Conservation (phyloP, 2,797 vertebrate species). For the Takifugu rubripes region DNA sequence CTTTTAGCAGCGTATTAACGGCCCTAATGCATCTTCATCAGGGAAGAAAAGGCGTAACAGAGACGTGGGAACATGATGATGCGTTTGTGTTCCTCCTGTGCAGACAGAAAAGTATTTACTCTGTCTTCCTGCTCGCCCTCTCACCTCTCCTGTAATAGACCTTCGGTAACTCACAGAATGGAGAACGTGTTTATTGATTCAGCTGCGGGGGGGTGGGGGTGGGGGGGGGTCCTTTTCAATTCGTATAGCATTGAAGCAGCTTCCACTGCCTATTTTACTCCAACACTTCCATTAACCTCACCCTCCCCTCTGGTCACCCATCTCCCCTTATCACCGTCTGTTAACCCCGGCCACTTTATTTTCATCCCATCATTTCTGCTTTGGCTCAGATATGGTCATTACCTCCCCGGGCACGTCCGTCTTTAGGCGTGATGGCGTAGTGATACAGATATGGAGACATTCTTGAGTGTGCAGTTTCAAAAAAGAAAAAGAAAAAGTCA, state of each 20-base stretch:
- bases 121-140: constrained; percentile 26
- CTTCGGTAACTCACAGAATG: constrained; percentile 28
- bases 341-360: constrained; percentile 47
- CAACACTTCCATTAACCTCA: constrained; percentile 74
- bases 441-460: constrained; percentile 12
- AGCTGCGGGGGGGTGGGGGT: constrained; percentile 10
- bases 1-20: background rate
- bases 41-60: background rate
- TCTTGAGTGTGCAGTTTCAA: constrained; percentile 17
- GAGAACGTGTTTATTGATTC: constrained; percentile 60
- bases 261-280: constrained; percentile 46
- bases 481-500: constrained; percentile 12
- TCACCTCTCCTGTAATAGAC: constrained; percentile 22
- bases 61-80: constrained; percentile 15
- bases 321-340: constrained; percentile 48
- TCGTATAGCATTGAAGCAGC: constrained; percentile 61
- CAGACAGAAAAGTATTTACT: constrained; percentile 27
- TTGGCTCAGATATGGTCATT: constrained; percentile 48
- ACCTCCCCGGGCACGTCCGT: constrained; percentile 33
- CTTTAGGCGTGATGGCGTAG: constrained; percentile 13
- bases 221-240: constrained; percentile 53
- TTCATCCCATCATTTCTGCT: constrained; percentile 59
- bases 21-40: background rate
- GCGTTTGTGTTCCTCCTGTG: constrained; percentile 9
- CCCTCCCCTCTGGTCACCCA: constrained; percentile 47